Conservation (phyloP, 2,797 vertebrate species). For the Mus minutoides region DNA sequence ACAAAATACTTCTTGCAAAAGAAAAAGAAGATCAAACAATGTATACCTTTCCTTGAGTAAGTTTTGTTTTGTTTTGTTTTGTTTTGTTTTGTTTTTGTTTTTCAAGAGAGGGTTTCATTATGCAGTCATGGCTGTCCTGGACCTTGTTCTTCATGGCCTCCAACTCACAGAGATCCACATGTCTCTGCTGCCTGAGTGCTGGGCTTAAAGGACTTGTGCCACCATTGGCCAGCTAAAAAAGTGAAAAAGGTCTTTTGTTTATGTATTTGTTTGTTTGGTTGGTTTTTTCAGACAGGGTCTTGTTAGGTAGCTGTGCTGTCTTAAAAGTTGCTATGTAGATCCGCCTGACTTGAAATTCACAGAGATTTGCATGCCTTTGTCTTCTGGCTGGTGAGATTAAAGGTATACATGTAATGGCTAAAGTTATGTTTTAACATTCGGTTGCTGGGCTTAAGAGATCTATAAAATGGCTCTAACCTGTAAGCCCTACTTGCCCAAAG, state of each 20-base stretch:
- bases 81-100: background rate
- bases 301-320: background rate
- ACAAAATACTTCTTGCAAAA: slow-evolving; percentile 4
- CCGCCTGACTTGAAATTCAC: background rate
- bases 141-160: background rate
- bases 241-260: background rate
- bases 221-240: background rate
- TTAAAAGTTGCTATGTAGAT: background rate
- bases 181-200: background rate
- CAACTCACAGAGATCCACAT: background rate
- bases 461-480: background rate
- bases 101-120: background rate
- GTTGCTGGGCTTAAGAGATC: background rate
- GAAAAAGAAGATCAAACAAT: background rate
- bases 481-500: background rate
- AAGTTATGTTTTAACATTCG: background rate
- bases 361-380: background rate
- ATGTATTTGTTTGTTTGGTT: background rate
- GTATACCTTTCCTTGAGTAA: background rate
- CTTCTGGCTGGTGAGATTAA: background rate
- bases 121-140: background rate
- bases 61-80: too few relatives aligned
- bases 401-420: too few relatives aligned
- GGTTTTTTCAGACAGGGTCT: background rate
- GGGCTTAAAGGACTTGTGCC: background rate